Evolutionary conservation across 2,888 invertebrate species (phyloP).

Genomic region (Drosophila mettleri): DNA sequence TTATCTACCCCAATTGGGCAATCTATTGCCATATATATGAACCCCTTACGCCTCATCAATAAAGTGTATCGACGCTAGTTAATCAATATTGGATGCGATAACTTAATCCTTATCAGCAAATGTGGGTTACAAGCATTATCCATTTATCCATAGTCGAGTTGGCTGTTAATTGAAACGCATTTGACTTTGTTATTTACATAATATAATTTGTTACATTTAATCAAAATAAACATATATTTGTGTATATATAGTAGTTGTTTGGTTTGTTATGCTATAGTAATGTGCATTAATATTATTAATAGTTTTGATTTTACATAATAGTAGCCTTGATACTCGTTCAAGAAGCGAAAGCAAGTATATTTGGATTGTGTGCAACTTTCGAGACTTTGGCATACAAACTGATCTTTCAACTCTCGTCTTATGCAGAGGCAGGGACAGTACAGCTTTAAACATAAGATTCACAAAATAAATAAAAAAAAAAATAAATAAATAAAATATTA

Average conservation of each 20-base stretch:
- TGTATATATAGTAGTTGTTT: conserved; percentile 15
- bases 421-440: no score
- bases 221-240: conserved; percentile 28
- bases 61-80: conserved; percentile 1
- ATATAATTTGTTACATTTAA: conserved; percentile 34
- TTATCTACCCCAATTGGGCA: conserved; percentile 89
- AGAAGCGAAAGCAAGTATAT: background rate
- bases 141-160: conserved; percentile 1
- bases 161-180: conserved; percentile 13
- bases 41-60: conserved; percentile 10
- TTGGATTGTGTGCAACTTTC: background rate
- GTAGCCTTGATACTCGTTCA: conserved; percentile 6
- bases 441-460: no score
- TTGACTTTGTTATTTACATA: conserved; percentile 17
- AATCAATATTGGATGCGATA: conserved; percentile 1
- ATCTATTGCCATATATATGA: conserved; percentile 86
- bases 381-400: no score
- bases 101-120: background rate
- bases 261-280: conserved; percentile 7
- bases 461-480: no score
- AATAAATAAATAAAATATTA: no score
- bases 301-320: conserved; percentile 19
- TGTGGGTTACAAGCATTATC: conserved; percentile 1
- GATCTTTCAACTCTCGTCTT: no score
- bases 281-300: conserved; percentile 16